phyloP scores from a whole-genome alignment of 2,888 invertebrate species.

The Malacosoma neustria region DNA sequence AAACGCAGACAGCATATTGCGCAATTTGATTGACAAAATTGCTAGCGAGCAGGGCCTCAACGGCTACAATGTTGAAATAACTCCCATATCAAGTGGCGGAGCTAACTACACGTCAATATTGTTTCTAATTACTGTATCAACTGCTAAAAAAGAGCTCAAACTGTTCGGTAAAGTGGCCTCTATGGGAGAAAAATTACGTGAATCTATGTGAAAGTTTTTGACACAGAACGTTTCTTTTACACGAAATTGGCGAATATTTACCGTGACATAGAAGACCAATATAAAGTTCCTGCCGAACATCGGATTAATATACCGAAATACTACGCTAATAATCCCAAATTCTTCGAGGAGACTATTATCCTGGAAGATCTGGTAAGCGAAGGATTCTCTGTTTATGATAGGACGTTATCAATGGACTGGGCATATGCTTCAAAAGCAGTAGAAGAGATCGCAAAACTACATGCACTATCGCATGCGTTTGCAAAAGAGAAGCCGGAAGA shows the following conservation, averaged over 20 bases:
- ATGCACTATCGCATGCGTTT: conserved; percentile 5
- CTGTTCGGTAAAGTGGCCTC: conserved; percentile 19
- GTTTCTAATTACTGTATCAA: conserved; percentile 1
- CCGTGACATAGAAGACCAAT: conserved; percentile 15
- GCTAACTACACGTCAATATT: conserved; percentile 3
- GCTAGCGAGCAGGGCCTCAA: not conserved
- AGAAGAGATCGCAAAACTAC: conserved; percentile 3
- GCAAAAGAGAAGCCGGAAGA: conserved; percentile 1
- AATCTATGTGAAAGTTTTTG: conserved; percentile 9
- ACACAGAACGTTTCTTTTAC: conserved; percentile 20
- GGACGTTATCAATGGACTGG: conserved; percentile 4
- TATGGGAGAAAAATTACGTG: conserved; percentile 16
- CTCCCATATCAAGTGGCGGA: conserved; percentile 1
- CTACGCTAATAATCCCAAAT: conserved; percentile 2
- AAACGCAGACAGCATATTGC: not conserved
- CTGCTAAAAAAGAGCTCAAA: conserved; percentile 1
- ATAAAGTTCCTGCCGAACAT: conserved; percentile 17
- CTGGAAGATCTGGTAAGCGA: conserved; percentile 3
- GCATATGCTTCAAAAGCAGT: conserved; percentile 3
- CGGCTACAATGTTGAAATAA: not conserved
- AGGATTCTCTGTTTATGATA: conserved; percentile 3
- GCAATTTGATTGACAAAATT: conserved; percentile 1
- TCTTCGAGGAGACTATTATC: conserved; percentile 1
- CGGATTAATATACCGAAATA: conserved; percentile 15
- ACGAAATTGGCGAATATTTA: conserved; percentile 15